Percentiles rank a stretch among this genome's conserved stretches.
Conservation (phyloP, 2,888 invertebrate species). For the Xestobium rufovillosum region DNA sequence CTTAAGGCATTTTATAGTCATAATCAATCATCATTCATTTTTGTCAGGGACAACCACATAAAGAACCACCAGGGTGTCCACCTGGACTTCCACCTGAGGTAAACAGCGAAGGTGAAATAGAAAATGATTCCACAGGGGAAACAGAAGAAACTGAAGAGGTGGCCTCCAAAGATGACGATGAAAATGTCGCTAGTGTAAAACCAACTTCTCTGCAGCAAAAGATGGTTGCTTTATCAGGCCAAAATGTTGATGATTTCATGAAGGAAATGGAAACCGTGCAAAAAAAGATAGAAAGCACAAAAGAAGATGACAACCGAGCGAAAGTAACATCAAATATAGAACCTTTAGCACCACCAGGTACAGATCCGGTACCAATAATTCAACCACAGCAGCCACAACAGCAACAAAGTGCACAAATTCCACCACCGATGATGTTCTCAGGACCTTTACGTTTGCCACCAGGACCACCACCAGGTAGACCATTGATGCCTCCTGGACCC, state of each 20-base stretch:
- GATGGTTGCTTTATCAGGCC: conserved; percentile 83
- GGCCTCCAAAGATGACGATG: conserved; percentile 25
- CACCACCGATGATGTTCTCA: conserved; percentile 41
- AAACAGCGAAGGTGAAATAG: conserved; percentile 55
- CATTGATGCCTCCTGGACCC: conserved; percentile 49
- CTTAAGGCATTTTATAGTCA: no score
- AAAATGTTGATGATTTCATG: conserved; percentile 89
- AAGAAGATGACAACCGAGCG: conserved; percentile 24
- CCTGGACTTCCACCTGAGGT: conserved; percentile 76
- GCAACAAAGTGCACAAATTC: conserved; percentile 41
- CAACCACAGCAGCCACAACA: conserved; percentile 25
- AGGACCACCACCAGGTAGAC: conserved; percentile 50
- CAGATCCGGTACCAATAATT: conserved; percentile 30
- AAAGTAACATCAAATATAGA: conserved; percentile 29
- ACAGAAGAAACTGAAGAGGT: conserved; percentile 31
- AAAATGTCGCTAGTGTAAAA: conserved; percentile 39
- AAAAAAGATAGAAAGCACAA: conserved; percentile 53
- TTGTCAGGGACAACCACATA: conserved; percentile 47
- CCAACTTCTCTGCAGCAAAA: conserved; percentile 76
- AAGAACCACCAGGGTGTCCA: conserved; percentile 80
- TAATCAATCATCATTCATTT: no score
- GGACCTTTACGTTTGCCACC: conserved; percentile 46
- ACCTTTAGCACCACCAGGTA: conserved; percentile 35
- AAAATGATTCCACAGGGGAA: conserved; percentile 36
- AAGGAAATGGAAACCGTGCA: conserved; percentile 86